A percentile compares a stretch with the other conserved stretches of the same genome.
Conservation (phyloP, 2,888 invertebrate genomes). For the Tetanocera ferruginea region DNA sequence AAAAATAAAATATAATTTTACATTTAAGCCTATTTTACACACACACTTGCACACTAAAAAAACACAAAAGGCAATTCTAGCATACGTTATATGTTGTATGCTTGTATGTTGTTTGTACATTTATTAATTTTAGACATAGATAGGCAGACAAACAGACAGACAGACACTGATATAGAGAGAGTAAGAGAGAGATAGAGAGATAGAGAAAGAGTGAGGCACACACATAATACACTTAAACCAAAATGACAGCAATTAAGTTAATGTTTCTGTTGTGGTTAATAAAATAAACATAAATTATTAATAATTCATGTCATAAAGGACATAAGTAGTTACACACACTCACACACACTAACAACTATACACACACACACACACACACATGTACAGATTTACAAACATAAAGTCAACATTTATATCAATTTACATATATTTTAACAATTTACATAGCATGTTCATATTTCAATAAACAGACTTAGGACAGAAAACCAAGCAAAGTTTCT, state of each 20-base stretch:
- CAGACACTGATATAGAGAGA: neutral
- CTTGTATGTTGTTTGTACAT: too few species aligned
- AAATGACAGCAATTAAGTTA: conserved; percentile 31
- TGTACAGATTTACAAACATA: neutral
- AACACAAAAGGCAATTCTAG: too few species aligned
- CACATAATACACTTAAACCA: conserved; percentile 4
- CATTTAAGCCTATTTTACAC: too few species aligned
- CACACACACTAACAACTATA: neutral
- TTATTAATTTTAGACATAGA: conserved; percentile 29
- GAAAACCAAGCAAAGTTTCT: conserved; percentile 62
- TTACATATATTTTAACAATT: conserved; percentile 7
- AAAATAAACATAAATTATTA: conserved; percentile 18
- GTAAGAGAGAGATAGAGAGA: neutral
- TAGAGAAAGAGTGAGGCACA: neutral
- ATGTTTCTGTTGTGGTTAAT: conserved; percentile 29
- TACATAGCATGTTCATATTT: neutral
- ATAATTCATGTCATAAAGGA: conserved; percentile 8
- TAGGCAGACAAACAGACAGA: conserved; percentile 39
- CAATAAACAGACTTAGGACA: conserved; percentile 50
- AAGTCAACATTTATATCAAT: conserved; percentile 14
- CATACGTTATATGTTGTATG: too few species aligned
- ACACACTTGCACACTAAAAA: too few species aligned
- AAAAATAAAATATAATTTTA: too few species aligned
- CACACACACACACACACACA: conserved; percentile 12
- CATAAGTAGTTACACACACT: neutral